Evolutionary conservation across 2,113 vertebrate species (phyloP).

Genomic region (Atherinomorus stipes): DNA sequence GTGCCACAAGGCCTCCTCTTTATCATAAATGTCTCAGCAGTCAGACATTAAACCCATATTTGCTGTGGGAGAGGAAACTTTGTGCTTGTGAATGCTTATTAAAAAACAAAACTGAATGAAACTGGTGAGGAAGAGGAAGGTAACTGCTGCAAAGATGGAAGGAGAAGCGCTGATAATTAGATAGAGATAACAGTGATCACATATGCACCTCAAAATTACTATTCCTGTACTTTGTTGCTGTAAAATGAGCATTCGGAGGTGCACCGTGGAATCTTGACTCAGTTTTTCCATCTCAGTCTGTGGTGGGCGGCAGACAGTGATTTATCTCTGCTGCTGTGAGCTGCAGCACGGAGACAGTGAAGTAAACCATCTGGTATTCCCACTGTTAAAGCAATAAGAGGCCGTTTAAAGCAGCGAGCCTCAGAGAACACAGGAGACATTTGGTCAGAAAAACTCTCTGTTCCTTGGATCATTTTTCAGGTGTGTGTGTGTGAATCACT

Average conservation of each 20-base stretch:
- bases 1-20: constrained; percentile 44
- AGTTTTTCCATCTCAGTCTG: constrained; percentile 79
- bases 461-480: constrained; percentile 48
- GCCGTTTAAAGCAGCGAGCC: constrained; percentile 23
- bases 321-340: constrained; percentile 71
- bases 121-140: constrained; percentile 1
- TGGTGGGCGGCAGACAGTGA: constrained; percentile 63
- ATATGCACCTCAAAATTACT: constrained; percentile 22
- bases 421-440: constrained; percentile 40
- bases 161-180: constrained; percentile 4
- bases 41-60: constrained; percentile 42
- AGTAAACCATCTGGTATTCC: constrained; percentile 79
- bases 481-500: not conserved
- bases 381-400: constrained; percentile 75
- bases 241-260: constrained; percentile 62
- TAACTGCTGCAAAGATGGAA: not conserved
- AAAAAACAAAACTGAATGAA: constrained; percentile 27
- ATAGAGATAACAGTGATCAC: constrained; percentile 20
- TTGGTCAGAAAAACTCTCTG: constrained; percentile 42
- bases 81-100: constrained; percentile 11
- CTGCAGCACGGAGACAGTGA: constrained; percentile 74
- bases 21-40: constrained; percentile 43
- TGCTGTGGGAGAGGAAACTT: constrained; percentile 24
- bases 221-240: constrained; percentile 42
- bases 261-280: constrained; percentile 70